phyloP scores from a whole-genome alignment of 2,113 vertebrate genomes.

The Ceyx melanurus region DNA sequence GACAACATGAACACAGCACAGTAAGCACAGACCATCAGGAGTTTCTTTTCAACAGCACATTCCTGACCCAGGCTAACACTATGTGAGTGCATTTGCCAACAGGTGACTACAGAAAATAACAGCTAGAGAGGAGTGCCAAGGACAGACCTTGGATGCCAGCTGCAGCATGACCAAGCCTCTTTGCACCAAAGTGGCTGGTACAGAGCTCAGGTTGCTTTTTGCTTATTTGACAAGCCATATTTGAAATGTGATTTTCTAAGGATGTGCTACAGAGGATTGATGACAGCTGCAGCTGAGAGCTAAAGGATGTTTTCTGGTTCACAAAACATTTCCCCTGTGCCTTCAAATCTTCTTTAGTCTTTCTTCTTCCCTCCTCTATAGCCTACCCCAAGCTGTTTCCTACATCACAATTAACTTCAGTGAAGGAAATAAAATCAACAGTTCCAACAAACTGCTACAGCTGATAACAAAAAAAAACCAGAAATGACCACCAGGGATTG shows the following conservation, averaged over 20 bases:
- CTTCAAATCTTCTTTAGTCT: neutral
- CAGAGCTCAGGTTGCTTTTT: neutral
- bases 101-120: neutral
- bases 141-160: neutral
- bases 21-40: neutral
- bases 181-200: neutral
- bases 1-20: neutral
- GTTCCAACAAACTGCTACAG: neutral
- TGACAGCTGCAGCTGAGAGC: constrained; percentile 5
- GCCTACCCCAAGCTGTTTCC: neutral
- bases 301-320: neutral
- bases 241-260: constrained; percentile 2
- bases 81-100: neutral
- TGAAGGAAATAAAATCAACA: neutral
- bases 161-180: neutral
- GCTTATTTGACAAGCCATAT: neutral
- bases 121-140: neutral
- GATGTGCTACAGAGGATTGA: neutral
- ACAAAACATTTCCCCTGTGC: neutral
- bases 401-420: neutral
- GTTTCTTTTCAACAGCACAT: neutral
- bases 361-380: neutral
- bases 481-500: neutral
- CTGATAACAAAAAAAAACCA: neutral
- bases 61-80: neutral